Evolutionary conservation across 1,140 invertebrate genomes (phyloP).

Genomic region (Chlorops oryzae): DNA sequence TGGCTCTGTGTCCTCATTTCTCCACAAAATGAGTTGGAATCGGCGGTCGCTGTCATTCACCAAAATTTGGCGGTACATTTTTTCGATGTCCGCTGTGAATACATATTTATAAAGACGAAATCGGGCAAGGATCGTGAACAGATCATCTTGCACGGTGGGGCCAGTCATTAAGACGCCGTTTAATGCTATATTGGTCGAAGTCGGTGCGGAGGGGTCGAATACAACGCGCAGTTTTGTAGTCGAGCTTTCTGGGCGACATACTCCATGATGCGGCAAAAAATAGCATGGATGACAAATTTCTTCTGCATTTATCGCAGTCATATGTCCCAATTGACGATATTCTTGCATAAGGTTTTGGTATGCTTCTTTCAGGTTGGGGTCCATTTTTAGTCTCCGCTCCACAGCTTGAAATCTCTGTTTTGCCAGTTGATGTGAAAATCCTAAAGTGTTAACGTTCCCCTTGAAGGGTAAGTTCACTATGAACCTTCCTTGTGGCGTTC

Average conservation of each 20-base stretch:
- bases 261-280: slow-evolving; percentile 24
- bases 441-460: slow-evolving; percentile 22
- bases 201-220: slow-evolving; percentile 9
- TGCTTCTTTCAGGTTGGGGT: slow-evolving; percentile 17
- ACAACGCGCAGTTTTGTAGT: slow-evolving; percentile 18
- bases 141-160: slow-evolving; percentile 14
- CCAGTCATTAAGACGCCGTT: slow-evolving; percentile 17
- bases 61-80: no score
- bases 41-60: no score
- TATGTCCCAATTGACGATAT: slow-evolving; percentile 36
- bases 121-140: slow-evolving; percentile 39
- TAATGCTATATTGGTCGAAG: slow-evolving; percentile 16
- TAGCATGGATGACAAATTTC: slow-evolving; percentile 14
- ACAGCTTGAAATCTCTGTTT: slow-evolving; percentile 30
- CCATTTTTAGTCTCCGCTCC: slow-evolving; percentile 28
- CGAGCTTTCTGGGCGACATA: slow-evolving; percentile 8
- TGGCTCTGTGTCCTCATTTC: no score
- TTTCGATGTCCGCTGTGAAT: no score
- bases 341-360: slow-evolving; percentile 32
- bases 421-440: slow-evolving; percentile 25
- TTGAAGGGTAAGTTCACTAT: slow-evolving; percentile 21
- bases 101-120: slow-evolving; percentile 33
- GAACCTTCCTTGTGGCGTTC: slow-evolving; percentile 14
- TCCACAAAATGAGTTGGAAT: no score
- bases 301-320: slow-evolving; percentile 32